Evolutionary conservation across 1,140 invertebrate genomes (phyloP).

Genomic region (Drosophila mojavensis): DNA sequence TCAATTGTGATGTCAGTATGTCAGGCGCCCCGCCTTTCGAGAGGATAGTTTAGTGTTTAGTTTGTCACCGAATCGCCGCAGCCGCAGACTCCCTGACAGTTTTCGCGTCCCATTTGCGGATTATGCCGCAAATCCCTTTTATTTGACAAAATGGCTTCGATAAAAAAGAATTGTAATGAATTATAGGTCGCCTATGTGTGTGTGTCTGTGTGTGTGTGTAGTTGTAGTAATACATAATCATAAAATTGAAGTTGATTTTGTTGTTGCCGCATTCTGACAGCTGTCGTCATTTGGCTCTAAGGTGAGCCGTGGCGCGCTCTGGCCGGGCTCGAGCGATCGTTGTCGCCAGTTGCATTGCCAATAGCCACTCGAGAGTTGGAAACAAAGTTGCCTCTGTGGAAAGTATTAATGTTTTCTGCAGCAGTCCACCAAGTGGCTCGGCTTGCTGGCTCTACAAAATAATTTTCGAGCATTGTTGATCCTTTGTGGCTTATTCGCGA

Average conservation of each 20-base stretch:
- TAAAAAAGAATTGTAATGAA: conserved; percentile 54
- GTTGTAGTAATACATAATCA: conserved; percentile 31
- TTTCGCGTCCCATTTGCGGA: conserved; percentile 66
- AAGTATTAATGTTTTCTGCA: conserved; percentile 63
- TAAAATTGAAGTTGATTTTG: conserved; percentile 78
- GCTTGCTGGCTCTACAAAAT: conserved; percentile 78
- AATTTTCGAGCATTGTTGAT: conserved; percentile 80
- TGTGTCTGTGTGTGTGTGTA: background rate
- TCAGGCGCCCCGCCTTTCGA: conserved; percentile 56
- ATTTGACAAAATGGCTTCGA: conserved; percentile 78
- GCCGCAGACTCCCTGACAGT: conserved; percentile 49
- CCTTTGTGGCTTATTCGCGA: conserved; percentile 79
- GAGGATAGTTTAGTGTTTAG: conserved; percentile 37
- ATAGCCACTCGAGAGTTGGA: conserved; percentile 31
- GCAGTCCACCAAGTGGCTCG: conserved; percentile 48
- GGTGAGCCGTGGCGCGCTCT: conserved; percentile 1
- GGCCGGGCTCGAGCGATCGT: background rate
- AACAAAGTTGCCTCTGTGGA: conserved; percentile 65
- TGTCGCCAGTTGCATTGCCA: conserved; percentile 13
- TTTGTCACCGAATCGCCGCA: conserved; percentile 28
- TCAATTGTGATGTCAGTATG: conserved; percentile 78
- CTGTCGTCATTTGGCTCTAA: conserved; percentile 53
- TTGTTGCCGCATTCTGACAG: conserved; percentile 62
- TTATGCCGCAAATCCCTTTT: conserved; percentile 72
- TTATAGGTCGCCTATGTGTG: conserved; percentile 9